These are phyloP conservation scores for Triplophysa siluroides DNA, from an alignment of 2,113 vertebrate species.

Conservation along the genomic window DNA sequence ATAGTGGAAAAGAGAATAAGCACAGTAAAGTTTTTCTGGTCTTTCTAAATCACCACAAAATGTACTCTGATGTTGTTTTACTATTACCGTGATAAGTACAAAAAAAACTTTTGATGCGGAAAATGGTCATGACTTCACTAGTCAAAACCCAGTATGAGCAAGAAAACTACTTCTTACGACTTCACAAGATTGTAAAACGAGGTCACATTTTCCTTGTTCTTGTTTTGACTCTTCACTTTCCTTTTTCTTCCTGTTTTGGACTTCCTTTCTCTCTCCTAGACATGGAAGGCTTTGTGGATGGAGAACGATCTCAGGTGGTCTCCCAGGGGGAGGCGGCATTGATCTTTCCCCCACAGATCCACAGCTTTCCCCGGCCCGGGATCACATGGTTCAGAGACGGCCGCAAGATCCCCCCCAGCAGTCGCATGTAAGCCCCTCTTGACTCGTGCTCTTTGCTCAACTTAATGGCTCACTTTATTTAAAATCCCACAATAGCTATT, in stretches of 20 bases:
- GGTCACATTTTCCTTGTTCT: constrained; percentile 2
- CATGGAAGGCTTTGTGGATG: constrained; percentile 92
- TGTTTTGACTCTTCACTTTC: neutral
- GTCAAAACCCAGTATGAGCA: neutral
- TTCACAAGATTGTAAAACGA: no score
- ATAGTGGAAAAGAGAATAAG: no score
- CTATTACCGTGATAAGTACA: no score
- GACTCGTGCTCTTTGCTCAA: constrained; percentile 7
- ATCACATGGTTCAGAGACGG: constrained; percentile 99
- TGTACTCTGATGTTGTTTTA: no score
- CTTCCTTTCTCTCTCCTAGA: constrained; percentile 69
- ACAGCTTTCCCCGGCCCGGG: constrained; percentile 95
- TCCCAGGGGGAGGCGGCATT: constrained; percentile 91
- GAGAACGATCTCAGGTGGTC: constrained; percentile 81
- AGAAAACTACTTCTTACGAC: neutral
- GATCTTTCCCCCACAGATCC: constrained; percentile 83
- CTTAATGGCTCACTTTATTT: constrained; percentile 5
- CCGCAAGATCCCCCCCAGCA: constrained; percentile 96
- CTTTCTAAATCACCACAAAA: no score
- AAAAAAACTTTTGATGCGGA: no score
- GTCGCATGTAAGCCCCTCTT: constrained; percentile 86
- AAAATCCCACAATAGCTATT: neutral
- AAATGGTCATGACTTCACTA: neutral
- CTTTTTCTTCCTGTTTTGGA: constrained; percentile 14
- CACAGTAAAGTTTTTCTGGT: no score